phyloP scores from a whole-genome alignment of 2,113 vertebrate species.

The Phoxinus phoxinus region DNA sequence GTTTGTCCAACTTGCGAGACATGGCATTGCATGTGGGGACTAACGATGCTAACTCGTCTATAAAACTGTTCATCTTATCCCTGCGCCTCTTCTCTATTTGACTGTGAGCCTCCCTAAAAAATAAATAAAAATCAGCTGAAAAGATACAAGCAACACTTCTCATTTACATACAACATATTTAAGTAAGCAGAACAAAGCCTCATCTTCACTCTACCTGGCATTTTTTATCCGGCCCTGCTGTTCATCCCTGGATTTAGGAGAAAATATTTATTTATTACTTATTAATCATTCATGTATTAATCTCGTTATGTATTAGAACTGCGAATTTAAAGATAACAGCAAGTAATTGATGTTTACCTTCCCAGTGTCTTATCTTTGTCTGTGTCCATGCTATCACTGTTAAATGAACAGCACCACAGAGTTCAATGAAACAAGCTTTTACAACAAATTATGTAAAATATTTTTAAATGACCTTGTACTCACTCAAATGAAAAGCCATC shows the following conservation, averaged over 20 bases:
- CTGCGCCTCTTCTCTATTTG: slow-evolving; percentile 96
- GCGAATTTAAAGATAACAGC: neutral
- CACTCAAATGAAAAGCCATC: slow-evolving; percentile 95
- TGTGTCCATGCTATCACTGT: slow-evolving; percentile 92
- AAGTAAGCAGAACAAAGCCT: neutral
- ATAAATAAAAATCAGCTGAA: neutral
- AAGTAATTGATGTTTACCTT: slow-evolving; percentile 77
- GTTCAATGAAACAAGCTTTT: neutral
- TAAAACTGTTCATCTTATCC: slow-evolving; percentile 99
- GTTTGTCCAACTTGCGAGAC: slow-evolving; percentile 97
- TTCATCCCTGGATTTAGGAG: slow-evolving; percentile 83
- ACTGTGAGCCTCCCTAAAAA: slow-evolving; percentile 92
- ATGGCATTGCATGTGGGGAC: slow-evolving; percentile 98
- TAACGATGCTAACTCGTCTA: slow-evolving; percentile 94
- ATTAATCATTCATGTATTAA: neutral
- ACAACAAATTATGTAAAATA: neutral
- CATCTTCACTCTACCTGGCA: slow-evolving; percentile 84
- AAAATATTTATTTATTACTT: neutral
- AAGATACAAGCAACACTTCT: neutral
- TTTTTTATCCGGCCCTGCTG: slow-evolving; percentile 97
- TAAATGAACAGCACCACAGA: slow-evolving; percentile 48
- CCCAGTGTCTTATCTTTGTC: slow-evolving; percentile 95
- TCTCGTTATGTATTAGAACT: neutral
- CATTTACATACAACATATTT: neutral
- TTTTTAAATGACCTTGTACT: slow-evolving; percentile 68